These are phyloP conservation scores for Bradypus variegatus DNA, from an alignment of 2,797 vertebrate genomes.

Conservation along the genomic window DNA sequence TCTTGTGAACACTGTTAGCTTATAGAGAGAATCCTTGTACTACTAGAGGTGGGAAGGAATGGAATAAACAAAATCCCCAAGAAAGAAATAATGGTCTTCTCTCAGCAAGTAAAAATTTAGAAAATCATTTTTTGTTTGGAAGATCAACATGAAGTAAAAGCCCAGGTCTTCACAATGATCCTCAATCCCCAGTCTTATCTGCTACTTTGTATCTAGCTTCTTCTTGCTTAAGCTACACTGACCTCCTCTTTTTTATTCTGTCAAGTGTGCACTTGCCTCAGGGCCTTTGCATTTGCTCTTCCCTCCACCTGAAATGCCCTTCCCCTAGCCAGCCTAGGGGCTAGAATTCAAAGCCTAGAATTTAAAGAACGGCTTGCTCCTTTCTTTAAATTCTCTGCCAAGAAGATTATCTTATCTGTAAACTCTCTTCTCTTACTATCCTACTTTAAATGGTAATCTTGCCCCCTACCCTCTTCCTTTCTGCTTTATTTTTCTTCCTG, in stretches of 20 bases:
- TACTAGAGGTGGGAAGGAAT: background rate
- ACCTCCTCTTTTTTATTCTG: background rate
- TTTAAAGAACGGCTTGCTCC: background rate
- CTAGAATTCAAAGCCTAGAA: too few species aligned
- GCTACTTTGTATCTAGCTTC: background rate
- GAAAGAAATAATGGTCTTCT: slow-evolving; percentile 1
- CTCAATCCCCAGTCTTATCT: background rate
- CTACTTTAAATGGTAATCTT: background rate
- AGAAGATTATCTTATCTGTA: background rate
- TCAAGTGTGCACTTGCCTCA: background rate
- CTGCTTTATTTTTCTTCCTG: slow-evolving; percentile 12
- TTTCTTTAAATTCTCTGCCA: background rate
- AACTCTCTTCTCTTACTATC: slow-evolving; percentile 6
- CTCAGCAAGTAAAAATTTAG: slow-evolving; percentile 1
- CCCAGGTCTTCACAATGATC: background rate
- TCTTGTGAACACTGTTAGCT: background rate
- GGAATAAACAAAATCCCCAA: background rate
- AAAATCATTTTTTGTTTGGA: background rate
- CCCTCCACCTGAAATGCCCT: background rate
- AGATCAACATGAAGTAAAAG: background rate
- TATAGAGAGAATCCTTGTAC: background rate
- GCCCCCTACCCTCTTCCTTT: background rate
- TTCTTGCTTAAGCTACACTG: background rate
- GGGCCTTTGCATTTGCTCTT: background rate
- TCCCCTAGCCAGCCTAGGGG: background rate